phyloP scores from a whole-genome alignment of 2,113 vertebrate species.

The Acrocephalus arundinaceus region DNA sequence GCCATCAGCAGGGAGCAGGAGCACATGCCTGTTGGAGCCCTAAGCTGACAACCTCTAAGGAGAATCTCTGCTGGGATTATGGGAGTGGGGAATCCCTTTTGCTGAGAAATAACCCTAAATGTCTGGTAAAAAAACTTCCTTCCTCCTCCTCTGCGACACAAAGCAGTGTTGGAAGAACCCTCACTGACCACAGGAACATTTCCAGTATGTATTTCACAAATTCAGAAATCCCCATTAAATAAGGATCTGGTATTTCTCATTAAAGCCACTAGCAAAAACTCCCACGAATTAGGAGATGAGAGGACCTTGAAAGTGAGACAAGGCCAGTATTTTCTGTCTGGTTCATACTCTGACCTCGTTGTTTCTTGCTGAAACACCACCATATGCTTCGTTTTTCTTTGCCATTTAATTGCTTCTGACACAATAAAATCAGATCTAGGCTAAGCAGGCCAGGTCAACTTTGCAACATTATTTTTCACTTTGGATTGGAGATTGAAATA shows the following conservation, averaged over 20 bases:
- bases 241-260: not conserved
- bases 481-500: not conserved
- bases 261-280: not conserved
- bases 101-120: not conserved
- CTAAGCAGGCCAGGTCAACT: not conserved
- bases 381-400: not conserved
- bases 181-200: not conserved
- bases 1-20: not conserved
- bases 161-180: not conserved
- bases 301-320: not conserved
- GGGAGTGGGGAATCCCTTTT: not conserved
- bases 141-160: not conserved
- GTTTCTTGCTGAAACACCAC: not conserved
- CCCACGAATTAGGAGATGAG: not conserved
- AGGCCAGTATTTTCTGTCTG: not conserved
- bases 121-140: not conserved
- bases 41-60: not conserved
- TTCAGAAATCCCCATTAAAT: slow-evolving; percentile 35
- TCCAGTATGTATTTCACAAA: not conserved
- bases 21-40: not conserved
- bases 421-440: not conserved
- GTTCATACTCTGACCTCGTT: not conserved
- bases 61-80: not conserved
- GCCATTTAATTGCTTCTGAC: not conserved
- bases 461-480: not conserved